phyloP scores from a whole-genome alignment of 2,888 invertebrate species.

The Machimus atricapillus region DNA sequence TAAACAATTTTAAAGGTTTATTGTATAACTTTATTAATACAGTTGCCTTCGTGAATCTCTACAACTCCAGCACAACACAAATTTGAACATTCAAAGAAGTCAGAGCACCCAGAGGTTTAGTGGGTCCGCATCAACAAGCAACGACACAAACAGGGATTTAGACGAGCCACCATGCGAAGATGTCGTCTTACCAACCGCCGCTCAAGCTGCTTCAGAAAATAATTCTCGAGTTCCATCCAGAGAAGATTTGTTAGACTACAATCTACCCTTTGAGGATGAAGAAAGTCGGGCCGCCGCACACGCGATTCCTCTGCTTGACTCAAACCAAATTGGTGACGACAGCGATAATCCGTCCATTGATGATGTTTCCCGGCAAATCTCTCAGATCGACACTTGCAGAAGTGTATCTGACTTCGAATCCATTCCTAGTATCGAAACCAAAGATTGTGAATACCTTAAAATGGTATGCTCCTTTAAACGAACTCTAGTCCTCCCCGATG shows the following conservation, averaged over 20 bases:
- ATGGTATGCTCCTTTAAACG: slow-evolving; percentile 60
- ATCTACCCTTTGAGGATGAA: slow-evolving; percentile 14
- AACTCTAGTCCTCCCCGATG: slow-evolving; percentile 60
- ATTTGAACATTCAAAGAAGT: slow-evolving; percentile 62
- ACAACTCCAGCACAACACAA: slow-evolving; percentile 62
- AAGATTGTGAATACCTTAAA: slow-evolving; percentile 61
- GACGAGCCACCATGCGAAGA: slow-evolving; percentile 49
- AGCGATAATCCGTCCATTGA: slow-evolving; percentile 48
- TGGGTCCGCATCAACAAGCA: slow-evolving; percentile 43
- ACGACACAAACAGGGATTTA: slow-evolving; percentile 49
- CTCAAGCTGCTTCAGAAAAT: not conserved
- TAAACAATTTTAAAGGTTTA: not conserved
- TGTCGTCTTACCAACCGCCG: not conserved
- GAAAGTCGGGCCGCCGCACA: not conserved
- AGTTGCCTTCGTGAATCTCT: slow-evolving; percentile 61
- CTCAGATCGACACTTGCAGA: slow-evolving; percentile 49
- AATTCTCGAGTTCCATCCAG: not conserved
- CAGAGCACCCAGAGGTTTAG: slow-evolving; percentile 61
- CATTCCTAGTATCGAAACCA: slow-evolving; percentile 55
- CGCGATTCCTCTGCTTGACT: slow-evolving; percentile 40
- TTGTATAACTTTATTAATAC: slow-evolving; percentile 14
- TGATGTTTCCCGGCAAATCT: slow-evolving; percentile 46
- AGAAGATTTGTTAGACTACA: slow-evolving; percentile 28
- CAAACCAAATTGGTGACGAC: slow-evolving; percentile 49
- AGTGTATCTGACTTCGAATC: slow-evolving; percentile 51